Base-by-base conservation (phyloP, 2,113 vertebrate species). In the Stercorarius parasiticus region DNA sequence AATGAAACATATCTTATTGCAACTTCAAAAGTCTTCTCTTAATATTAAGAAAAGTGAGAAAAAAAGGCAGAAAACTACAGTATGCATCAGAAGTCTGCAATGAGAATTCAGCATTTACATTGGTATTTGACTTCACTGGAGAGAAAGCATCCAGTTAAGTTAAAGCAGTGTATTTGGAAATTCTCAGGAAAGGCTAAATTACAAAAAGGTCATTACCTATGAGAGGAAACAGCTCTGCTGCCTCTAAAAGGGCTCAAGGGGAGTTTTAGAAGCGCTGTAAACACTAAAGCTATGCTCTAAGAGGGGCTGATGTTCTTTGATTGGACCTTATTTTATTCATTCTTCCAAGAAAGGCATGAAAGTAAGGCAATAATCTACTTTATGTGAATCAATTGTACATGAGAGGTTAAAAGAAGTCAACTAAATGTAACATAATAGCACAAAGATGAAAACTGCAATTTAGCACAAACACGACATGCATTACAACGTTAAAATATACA, bases 141-240 rank as follows among this genome's bases (percentile, higher is more conserved):
- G 40, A 86, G 81, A 92, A 77, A 89, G 25, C 40, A 87, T 90
- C 61, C 76, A 88, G 65, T 69, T 83, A 94, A 96, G 64, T 81
- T 67, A 97, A 97, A 92, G 42, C 27, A 95, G 9, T 71, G 59
- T 52, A 69, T 84, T 87, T 95, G 22, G 66, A 96, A 95, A 92
- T 86, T 93, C 61, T 95, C 42, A 87, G 66, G 50, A 93, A 95
- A 94, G 89, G 66, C 18, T 84, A 88, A 79, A 92, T 95, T 96
- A 96, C 66, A 67, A 81, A 58, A 86, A 40, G 30, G n/a, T 74
- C 52, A 84, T 93, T 96, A 70, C 67, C 76, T 89, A 36, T 34
- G 64, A 94, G 82, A 88, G 32, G 43, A 79, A 95, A 92, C 17
- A 87, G 61, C 77, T 81, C 45, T 86, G 50, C 42, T 93, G 71